Conservation (phyloP, 2,113 vertebrate species). For the Aythya baeri region DNA sequence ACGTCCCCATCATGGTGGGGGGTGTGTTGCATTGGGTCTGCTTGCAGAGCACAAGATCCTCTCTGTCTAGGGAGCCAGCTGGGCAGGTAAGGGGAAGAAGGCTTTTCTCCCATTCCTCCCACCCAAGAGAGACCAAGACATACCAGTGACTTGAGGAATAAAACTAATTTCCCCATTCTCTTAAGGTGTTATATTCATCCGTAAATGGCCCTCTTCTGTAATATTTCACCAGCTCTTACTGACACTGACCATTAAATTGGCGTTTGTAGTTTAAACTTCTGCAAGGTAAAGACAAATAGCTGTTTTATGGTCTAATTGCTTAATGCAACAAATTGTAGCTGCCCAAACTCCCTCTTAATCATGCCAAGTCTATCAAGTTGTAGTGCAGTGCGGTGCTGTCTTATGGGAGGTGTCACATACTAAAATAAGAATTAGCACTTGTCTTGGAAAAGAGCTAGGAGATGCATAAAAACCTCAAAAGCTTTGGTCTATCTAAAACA, state of each 20-base stretch:
- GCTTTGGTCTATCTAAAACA: not conserved
- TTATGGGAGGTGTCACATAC: not conserved
- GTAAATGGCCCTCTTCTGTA: not conserved
- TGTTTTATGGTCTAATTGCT: slow-evolving; percentile 25
- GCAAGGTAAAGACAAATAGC: not conserved
- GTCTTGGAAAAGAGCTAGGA: not conserved
- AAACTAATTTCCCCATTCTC: not conserved
- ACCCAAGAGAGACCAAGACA: no score
- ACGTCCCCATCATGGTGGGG: not conserved
- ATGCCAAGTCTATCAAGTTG: not conserved
- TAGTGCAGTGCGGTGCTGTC: not conserved
- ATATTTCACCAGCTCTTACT: not conserved
- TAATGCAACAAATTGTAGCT: not conserved
- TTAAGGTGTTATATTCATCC: not conserved
- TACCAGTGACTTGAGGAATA: not conserved
- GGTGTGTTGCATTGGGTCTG: fast-evolving
- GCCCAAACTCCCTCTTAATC: not conserved
- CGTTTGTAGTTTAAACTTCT: slow-evolving; percentile 22
- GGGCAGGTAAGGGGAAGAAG: not conserved
- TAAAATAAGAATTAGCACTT: not conserved
- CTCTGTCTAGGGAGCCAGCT: not conserved
- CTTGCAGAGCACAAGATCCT: not conserved
- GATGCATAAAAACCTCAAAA: not conserved
- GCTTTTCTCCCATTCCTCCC: not conserved
- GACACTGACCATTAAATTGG: not conserved